Evolutionary conservation across 2,797 vertebrate species (phyloP).

Genomic region (Chiloscyllium punctatum): DNA sequence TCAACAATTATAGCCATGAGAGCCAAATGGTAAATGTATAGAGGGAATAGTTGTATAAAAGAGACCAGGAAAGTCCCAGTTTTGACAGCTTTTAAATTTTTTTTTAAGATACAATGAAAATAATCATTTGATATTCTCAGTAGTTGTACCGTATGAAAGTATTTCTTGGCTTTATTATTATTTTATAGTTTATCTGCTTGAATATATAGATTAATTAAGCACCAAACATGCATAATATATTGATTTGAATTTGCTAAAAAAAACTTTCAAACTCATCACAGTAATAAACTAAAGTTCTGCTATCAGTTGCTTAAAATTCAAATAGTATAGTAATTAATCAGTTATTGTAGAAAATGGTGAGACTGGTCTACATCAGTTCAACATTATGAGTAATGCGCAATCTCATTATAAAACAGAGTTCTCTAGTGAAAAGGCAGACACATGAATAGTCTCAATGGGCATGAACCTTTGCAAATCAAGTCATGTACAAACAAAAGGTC

Average conservation of each 20-base stretch:
- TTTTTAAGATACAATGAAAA: neutral
- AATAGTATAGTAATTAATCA: slow-evolving; percentile 3
- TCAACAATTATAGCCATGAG: neutral
- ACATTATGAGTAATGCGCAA: slow-evolving; percentile 1
- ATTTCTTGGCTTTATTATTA: neutral
- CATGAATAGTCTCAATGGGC: slow-evolving; percentile 35
- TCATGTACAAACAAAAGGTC: slow-evolving; percentile 33
- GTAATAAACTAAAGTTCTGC: neutral
- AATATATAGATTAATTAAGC: neutral
- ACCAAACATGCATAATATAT: neutral
- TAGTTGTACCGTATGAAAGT: neutral
- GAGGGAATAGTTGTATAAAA: neutral
- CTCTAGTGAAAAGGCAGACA: slow-evolving; percentile 28
- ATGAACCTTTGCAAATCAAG: slow-evolving; percentile 27
- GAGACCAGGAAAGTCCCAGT: neutral
- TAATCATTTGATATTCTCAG: neutral
- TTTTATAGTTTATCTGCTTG: neutral
- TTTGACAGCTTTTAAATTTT: neutral
- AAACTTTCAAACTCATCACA: too few species aligned
- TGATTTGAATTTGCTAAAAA: neutral
- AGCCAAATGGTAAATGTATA: neutral
- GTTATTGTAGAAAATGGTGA: neutral
- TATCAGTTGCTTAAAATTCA: neutral
- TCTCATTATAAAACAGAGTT: slow-evolving; percentile 26
- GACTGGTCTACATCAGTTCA: neutral